Evolutionary conservation across 2,113 vertebrate genomes (phyloP).

Genomic region (Silurus meridionalis): DNA sequence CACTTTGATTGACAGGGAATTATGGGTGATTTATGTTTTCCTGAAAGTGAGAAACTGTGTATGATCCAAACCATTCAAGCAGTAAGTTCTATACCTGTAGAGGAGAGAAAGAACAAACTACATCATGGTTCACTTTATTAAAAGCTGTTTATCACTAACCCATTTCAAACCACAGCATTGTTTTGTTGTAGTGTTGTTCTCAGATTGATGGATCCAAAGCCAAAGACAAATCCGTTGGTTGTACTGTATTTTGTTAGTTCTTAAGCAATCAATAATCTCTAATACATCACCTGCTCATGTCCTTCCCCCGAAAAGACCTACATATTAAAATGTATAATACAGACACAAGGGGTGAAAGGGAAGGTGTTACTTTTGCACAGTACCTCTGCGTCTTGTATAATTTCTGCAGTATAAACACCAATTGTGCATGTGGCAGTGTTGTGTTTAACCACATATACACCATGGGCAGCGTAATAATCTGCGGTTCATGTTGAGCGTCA

Average conservation of each 20-base stretch:
- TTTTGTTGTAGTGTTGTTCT: background rate
- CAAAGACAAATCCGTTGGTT: background rate
- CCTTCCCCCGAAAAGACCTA: background rate
- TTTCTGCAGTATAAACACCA: background rate
- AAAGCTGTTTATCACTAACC: background rate
- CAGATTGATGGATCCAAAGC: background rate
- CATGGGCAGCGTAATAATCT: background rate
- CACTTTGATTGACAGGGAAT: background rate
- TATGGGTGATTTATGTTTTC: background rate
- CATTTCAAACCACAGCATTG: background rate
- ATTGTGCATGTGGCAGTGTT: background rate
- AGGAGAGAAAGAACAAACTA: background rate
- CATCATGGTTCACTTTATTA: background rate
- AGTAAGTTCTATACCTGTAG: background rate
- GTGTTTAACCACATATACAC: constrained; percentile 26
- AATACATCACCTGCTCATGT: background rate
- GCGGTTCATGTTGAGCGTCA: constrained; percentile 4
- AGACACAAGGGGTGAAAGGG: background rate
- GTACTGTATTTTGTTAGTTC: background rate
- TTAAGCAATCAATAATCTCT: background rate
- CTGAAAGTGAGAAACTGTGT: background rate
- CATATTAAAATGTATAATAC: background rate
- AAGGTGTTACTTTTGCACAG: background rate
- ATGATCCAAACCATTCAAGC: background rate
- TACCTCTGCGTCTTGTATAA: background rate